These are phyloP conservation scores for Clarias gariepinus DNA, from an alignment of 2,113 vertebrate genomes.

Conservation along the genomic window DNA sequence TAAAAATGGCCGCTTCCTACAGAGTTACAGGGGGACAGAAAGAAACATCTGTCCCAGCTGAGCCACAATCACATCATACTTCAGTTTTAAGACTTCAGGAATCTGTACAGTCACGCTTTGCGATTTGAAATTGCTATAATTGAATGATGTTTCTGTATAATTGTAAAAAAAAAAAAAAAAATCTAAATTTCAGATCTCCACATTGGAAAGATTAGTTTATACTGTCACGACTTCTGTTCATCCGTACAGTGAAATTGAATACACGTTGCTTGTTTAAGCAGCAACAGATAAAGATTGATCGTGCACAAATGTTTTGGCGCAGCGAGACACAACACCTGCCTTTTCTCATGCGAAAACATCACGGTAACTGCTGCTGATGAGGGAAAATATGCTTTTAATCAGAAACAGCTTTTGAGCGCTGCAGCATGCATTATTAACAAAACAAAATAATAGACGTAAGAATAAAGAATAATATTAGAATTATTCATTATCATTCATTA, in stretches of 20 bases:
- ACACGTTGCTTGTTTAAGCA: neutral
- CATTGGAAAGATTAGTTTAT: neutral
- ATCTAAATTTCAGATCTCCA: neutral
- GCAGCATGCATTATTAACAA: neutral
- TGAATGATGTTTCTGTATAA: neutral
- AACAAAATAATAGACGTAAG: neutral
- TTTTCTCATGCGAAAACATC: neutral
- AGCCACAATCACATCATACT: neutral
- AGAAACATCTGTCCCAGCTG: neutral
- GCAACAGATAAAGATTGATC: neutral
- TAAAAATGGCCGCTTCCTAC: neutral
- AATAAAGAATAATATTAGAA: neutral
- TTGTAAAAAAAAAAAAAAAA: neutral
- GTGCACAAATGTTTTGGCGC: neutral
- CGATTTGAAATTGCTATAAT: neutral
- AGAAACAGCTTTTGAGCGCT: neutral
- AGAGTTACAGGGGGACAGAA: neutral
- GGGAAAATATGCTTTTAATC: neutral
- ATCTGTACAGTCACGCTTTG: neutral
- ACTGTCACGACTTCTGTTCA: neutral
- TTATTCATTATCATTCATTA: neutral
- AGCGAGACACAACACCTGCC: neutral
- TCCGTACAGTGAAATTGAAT: neutral
- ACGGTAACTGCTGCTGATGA: constrained; percentile 5
- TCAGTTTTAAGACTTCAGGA: neutral